Base-by-base conservation (phyloP, 1,140 invertebrate genomes). In the Danaus melanippus region DNA sequence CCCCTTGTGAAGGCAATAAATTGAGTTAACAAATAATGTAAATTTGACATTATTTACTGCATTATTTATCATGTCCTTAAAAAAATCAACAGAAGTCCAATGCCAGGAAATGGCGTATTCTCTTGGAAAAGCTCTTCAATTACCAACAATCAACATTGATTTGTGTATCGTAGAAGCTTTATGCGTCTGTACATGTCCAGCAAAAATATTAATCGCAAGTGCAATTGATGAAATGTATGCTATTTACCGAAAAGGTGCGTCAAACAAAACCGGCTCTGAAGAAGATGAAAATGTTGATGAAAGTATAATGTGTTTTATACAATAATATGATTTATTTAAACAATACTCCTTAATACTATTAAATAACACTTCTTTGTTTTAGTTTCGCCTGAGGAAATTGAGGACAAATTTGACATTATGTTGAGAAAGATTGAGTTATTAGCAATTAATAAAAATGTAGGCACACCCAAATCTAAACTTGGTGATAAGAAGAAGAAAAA, bases 101-200 rank as follows among this genome's bases (percentile, higher is more conserved):
- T 73, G 75, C 50, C 75, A 79, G 71, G 83, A 86, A 73, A 71
- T 83, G 43, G 78, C 79, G 9, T 86, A 83, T 53, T 53, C 76
- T 2, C 48, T 81, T 4, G 83, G 76, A 1, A 86, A 80, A 61
- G 58, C 53, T 11, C 53, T 86, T 8, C 44, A 52, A 0, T 53
- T 86, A 51, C 79, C 79, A 0, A 75, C 67, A 10, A 56, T 86
- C 12, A 86, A 75, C 62, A 60, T 84, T 12, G 83, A 86, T 49
- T 32, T 59, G 2, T 69, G 69, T 44, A 72, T 86, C 43, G 69
- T 81, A 11, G 75, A 86, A 46, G 83, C 80, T 9, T 55, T 86
- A 43, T 80, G 77, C 57, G 52, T 62, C 12, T 66, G 71, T 42
- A 50, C 64, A 9, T 67, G 66, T 53, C 44, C 59, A 6, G 71